Base-by-base conservation (phyloP, 2,797 vertebrate genomes). In the Sebastiscus tertius region DNA sequence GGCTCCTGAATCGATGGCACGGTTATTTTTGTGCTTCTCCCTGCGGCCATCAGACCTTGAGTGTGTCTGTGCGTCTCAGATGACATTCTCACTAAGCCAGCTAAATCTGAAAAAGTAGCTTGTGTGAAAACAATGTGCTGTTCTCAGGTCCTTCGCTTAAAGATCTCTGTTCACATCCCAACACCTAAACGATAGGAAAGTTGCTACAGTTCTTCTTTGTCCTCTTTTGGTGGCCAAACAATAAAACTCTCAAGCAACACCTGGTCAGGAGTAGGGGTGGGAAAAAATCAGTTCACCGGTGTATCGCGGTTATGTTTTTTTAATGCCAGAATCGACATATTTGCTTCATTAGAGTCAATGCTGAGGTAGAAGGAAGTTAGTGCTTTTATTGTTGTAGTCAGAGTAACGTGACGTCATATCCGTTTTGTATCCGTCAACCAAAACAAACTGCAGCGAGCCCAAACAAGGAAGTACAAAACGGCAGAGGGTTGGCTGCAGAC, bases 1-100 rank as follows among this genome's bases (percentile, higher is more conserved):
- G 86, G 75, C 72, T 83, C 60, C 54, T 72, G 77, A 93, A 91
- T 90, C 69, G 29, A 91, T 92, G 83, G 79, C 13, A 5, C 34
- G 80, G 79, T 84, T 92, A 83, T 91, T 89, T 90, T 79, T 61
- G 71, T 54, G 24, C 66, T 68, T 69, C 63, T 82, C 74, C 72
- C 85, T 26, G 78, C 75, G 79, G 81, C 79, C 77, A 83, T 85
- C 26, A 74, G 59, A 64, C 56, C 67, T 24, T 39, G 59, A 46
- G 69, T 83, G 65, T 80, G 52, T 80, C 62, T 75, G 66, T 46
- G 64, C 10, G 33, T 77, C 71, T 81, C 66, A 63, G 22, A 78
- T 62, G 63, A 27, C 69, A 66, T 66, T 70, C 59, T 36, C 52
- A 68, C 26, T 9, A 56, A 68, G 39, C 27, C 63, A 18, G 27